Evolutionary conservation across 2,888 invertebrate genomes (phyloP).

Genomic region (Acronicta aceris): DNA sequence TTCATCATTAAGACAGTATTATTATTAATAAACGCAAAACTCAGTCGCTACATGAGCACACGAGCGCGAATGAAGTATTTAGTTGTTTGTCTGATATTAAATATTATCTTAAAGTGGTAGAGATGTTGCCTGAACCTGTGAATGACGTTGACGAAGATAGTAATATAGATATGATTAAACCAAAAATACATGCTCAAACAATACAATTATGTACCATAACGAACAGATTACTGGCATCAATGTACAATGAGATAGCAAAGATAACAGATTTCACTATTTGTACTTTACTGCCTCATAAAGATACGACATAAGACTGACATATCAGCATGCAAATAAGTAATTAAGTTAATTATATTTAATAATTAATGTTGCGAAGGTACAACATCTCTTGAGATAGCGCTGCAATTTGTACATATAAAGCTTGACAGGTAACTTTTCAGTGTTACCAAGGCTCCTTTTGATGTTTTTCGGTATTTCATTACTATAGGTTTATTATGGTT

Average conservation of each 20-base stretch:
- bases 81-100: no score
- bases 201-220: background rate
- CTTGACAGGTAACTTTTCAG: background rate
- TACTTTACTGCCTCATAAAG: conserved; percentile 24
- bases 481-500: no score
- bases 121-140: no score
- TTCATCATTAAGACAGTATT: no score
- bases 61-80: no score
- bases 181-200: background rate
- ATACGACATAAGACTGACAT: conserved; percentile 26
- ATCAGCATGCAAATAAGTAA: conserved; percentile 31
- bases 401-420: background rate
- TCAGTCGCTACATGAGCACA: no score
- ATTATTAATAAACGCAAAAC: no score
- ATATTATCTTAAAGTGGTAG: no score
- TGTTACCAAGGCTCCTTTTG: background rate
- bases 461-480: no score
- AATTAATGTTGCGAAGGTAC: background rate
- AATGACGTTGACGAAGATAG: no score
- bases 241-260: conserved; percentile 7
- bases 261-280: conserved; percentile 16
- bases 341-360: conserved; percentile 19
- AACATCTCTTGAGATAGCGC: background rate
- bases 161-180: no score
- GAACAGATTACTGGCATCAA: conserved; percentile 1